A percentile compares a stretch with the other conserved stretches of the same genome.
Conservation (phyloP, 2,888 invertebrate species). For the Alsophila aescularia region DNA sequence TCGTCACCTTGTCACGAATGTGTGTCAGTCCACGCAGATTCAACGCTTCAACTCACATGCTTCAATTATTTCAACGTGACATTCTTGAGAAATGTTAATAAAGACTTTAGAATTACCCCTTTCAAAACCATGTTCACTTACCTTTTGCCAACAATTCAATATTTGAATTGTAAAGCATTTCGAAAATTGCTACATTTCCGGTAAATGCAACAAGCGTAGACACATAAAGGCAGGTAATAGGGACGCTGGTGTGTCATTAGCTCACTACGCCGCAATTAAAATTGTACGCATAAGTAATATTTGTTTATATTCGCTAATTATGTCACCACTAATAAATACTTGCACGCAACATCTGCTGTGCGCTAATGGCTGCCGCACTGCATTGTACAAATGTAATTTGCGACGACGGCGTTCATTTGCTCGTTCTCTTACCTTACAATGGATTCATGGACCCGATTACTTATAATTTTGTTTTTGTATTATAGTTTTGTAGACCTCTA, state of each 20-base stretch:
- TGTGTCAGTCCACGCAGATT: background rate
- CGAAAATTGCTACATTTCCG: slow-evolving; percentile 43
- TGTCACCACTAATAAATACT: slow-evolving; percentile 76
- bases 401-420: slow-evolving; percentile 50
- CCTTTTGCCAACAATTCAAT: background rate
- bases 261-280: slow-evolving; percentile 67
- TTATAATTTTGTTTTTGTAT: slow-evolving; percentile 70
- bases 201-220: slow-evolving; percentile 41
- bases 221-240: slow-evolving; percentile 46
- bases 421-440: slow-evolving; percentile 38
- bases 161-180: slow-evolving; percentile 2
- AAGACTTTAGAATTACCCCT: slow-evolving; percentile 30
- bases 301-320: slow-evolving; percentile 82
- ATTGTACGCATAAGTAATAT: slow-evolving; percentile 77
- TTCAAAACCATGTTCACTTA: background rate
- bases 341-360: slow-evolving; percentile 77
- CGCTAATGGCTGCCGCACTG: slow-evolving; percentile 60
- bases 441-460: too few species aligned
- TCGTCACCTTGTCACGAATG: slow-evolving; percentile 4
- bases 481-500: slow-evolving; percentile 40
- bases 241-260: slow-evolving; percentile 61
- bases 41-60: background rate
- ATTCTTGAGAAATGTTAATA: slow-evolving; percentile 27
- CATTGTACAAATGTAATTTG: slow-evolving; percentile 69
- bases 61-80: background rate